phyloP scores from a whole-genome alignment of 2,797 vertebrate species.

The Gambusia yucatana region DNA sequence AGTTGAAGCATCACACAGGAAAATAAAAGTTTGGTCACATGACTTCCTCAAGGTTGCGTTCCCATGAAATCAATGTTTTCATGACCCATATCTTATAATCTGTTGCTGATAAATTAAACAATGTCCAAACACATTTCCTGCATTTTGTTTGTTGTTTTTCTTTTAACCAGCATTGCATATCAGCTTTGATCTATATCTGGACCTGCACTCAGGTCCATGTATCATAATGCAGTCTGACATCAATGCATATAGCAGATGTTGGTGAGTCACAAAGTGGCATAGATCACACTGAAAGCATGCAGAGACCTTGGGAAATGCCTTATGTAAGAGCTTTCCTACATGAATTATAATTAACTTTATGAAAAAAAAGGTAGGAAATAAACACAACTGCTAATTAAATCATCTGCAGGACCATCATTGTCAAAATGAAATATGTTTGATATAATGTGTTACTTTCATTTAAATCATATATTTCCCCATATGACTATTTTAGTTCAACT shows the following conservation, averaged over 20 bases:
- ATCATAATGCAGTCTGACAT: conserved; percentile 36
- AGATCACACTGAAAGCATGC: conserved; percentile 48
- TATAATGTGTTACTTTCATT: neutral
- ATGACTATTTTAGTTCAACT: neutral
- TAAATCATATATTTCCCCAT: neutral
- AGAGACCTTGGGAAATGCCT: conserved; percentile 48
- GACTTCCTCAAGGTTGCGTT: neutral
- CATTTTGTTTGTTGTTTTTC: neutral
- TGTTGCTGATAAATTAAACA: neutral
- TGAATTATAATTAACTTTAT: conserved; percentile 39
- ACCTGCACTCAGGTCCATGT: conserved; percentile 11
- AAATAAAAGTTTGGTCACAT: neutral
- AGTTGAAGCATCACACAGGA: neutral
- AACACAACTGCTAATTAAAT: neutral
- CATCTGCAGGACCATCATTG: neutral
- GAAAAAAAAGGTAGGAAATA: neutral
- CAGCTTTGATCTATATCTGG: conserved; percentile 5
- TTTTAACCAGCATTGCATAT: neutral
- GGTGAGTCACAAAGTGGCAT: conserved; percentile 64
- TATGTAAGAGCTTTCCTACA: conserved; percentile 49
- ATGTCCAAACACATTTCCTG: neutral
- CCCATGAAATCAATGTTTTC: neutral
- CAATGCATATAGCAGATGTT: conserved; percentile 51
- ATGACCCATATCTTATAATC: neutral
- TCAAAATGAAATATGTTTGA: neutral